A percentile compares a stretch with the other conserved stretches of the same genome.
Evolutionary conservation across 2,113 vertebrate species (phyloP).

Genomic region (Turdus rufiventris): DNA sequence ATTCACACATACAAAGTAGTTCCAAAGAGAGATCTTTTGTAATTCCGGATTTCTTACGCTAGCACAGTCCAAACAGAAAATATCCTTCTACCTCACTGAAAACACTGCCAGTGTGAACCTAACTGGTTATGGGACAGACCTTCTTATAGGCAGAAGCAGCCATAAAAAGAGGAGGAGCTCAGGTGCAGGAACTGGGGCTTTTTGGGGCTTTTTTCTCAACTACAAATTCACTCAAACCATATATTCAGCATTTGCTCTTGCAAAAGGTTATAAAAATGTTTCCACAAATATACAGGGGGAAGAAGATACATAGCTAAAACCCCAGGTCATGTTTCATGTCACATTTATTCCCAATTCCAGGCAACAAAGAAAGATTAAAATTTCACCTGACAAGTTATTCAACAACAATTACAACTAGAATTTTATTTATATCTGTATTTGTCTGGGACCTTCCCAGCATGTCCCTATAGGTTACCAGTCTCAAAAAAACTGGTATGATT

Average conservation of each 20-base stretch:
- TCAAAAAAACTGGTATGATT: not conserved
- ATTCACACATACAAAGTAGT: not conserved
- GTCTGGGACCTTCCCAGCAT: not conserved
- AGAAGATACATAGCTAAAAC: not conserved
- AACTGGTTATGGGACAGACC: not conserved
- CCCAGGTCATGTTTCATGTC: not conserved
- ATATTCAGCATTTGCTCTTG: not conserved
- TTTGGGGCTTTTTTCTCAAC: not conserved
- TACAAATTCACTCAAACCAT: not conserved
- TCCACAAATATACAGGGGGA: not conserved
- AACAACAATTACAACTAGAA: not conserved
- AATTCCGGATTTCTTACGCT: not conserved
- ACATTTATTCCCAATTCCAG: not conserved
- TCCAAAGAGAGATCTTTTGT: not conserved
- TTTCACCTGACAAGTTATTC: not conserved
- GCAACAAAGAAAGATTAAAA: not conserved
- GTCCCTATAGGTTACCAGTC: not conserved
- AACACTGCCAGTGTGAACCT: not conserved
- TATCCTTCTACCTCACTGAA: not conserved
- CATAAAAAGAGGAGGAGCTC: conserved; percentile 53
- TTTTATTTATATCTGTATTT: not conserved
- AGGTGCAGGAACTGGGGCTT: not conserved
- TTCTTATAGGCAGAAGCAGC: not conserved
- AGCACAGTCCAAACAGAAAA: not conserved
- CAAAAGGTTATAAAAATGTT: not conserved